A percentile compares a stretch with the other conserved stretches of the same genome.
Conservation (phyloP, 2,797 vertebrate genomes). For the Sternarchorhynchus goeldii region DNA sequence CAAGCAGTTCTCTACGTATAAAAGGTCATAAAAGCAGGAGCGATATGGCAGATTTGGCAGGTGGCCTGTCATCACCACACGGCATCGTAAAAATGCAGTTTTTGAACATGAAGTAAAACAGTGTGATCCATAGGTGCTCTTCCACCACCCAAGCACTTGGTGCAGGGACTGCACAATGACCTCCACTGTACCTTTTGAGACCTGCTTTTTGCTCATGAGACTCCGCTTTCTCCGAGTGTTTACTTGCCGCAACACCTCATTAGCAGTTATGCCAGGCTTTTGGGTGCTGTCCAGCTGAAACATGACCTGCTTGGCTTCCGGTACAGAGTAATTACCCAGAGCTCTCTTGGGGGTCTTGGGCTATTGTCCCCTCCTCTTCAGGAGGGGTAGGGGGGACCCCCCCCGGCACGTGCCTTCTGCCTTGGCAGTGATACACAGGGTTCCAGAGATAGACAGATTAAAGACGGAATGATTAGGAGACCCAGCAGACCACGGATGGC, state of each 20-base stretch:
- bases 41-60: background rate
- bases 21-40: background rate
- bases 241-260: conserved; percentile 51
- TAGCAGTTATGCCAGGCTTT: conserved; percentile 47
- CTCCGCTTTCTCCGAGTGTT: conserved; percentile 37
- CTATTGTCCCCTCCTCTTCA: conserved; percentile 44
- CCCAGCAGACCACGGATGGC: conserved; percentile 39
- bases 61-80: conserved; percentile 15
- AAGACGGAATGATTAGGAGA: conserved; percentile 32
- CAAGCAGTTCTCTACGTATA: conserved; percentile 9
- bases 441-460: conserved; percentile 40
- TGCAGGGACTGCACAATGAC: background rate
- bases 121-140: background rate
- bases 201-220: background rate
- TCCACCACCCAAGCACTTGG: background rate
- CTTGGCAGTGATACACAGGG: conserved; percentile 23
- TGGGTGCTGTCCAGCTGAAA: conserved; percentile 51
- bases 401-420: conserved; percentile 47
- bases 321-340: conserved; percentile 53
- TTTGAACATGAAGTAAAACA: no score
- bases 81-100: no score
- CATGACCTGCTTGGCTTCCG: conserved; percentile 48
- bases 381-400: background rate
- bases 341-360: conserved; percentile 18
- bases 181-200: conserved; percentile 36